Evolutionary conservation across 1,140 invertebrate species (phyloP).

Genomic region (Drosophila willistoni): DNA sequence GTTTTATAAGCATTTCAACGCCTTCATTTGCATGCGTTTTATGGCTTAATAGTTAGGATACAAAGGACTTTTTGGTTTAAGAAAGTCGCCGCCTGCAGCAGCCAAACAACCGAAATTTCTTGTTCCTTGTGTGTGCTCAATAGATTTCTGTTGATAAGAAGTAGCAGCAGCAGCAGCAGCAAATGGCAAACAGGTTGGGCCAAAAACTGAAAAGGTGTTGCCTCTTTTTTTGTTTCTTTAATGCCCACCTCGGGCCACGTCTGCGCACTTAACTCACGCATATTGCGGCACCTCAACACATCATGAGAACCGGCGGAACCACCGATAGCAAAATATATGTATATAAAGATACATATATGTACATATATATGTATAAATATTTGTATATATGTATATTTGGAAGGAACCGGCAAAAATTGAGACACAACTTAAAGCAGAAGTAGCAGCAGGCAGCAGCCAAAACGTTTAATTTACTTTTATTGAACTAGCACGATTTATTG

Average conservation of each 20-base stretch:
- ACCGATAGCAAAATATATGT: constrained; percentile 12
- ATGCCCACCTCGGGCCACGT: constrained; percentile 62
- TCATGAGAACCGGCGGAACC: constrained; percentile 30
- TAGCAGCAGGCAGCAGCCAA: neutral
- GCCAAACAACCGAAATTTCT: constrained; percentile 9
- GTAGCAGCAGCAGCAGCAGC: neutral
- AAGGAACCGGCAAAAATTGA: constrained; percentile 60
- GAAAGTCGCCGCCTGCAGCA: neutral
- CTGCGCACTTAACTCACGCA: constrained; percentile 60
- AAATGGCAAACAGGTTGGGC: constrained; percentile 15
- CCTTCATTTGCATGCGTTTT: constrained; percentile 82
- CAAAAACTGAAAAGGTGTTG: constrained; percentile 28
- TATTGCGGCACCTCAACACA: constrained; percentile 68
- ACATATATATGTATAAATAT: too few species aligned
- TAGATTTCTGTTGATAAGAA: constrained; percentile 4
- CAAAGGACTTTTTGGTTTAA: neutral
- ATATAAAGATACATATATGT: too few species aligned
- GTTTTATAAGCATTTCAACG: constrained; percentile 76
- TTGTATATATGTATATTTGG: too few species aligned
- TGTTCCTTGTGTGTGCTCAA: constrained; percentile 4
- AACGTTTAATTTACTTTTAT: constrained; percentile 76
- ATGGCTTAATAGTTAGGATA: constrained; percentile 69
- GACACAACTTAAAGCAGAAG: constrained; percentile 54
- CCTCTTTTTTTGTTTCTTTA: constrained; percentile 53
- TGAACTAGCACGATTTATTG: constrained; percentile 74